Percentiles rank a stretch among this genome's conserved stretches.
These are phyloP conservation scores for Isichthys henryi DNA, from an alignment of 2,113 vertebrate species.

Conservation along the genomic window DNA sequence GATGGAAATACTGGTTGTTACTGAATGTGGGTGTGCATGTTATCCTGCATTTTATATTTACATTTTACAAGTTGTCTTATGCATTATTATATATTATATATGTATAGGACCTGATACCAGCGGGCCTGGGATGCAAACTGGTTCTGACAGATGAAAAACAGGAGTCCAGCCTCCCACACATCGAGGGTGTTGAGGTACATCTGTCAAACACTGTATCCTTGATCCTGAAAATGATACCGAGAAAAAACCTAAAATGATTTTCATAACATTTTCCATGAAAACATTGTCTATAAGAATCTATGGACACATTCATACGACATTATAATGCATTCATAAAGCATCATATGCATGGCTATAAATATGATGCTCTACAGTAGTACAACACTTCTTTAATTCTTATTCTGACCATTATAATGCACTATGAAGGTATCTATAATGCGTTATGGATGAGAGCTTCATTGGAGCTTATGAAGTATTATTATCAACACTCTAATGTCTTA, in stretches of 20 bases:
- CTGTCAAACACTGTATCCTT: neutral
- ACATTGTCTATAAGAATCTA: neutral
- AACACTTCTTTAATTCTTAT: neutral
- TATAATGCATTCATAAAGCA: neutral
- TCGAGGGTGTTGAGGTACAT: constrained; percentile 55
- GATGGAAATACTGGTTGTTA: neutral
- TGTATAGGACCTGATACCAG: constrained; percentile 48
- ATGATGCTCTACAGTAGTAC: neutral
- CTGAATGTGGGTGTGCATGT: neutral
- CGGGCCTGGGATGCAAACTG: constrained; percentile 55
- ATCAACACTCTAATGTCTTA: neutral
- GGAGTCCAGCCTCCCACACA: constrained; percentile 27
- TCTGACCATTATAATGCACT: neutral
- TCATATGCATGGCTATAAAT: neutral
- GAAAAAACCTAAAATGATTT: neutral
- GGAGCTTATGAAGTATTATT: neutral
- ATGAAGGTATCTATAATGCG: neutral
- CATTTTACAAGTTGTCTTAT: constrained; percentile 2
- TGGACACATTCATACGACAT: neutral
- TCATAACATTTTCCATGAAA: neutral
- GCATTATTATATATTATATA: neutral
- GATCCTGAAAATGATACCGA: neutral
- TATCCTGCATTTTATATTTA: neutral
- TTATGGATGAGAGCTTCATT: neutral
- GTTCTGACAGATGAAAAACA: constrained; percentile 56